These are phyloP conservation scores for Lepus timidus DNA, from an alignment of 2,113 vertebrate species.

Conservation along the genomic window DNA sequence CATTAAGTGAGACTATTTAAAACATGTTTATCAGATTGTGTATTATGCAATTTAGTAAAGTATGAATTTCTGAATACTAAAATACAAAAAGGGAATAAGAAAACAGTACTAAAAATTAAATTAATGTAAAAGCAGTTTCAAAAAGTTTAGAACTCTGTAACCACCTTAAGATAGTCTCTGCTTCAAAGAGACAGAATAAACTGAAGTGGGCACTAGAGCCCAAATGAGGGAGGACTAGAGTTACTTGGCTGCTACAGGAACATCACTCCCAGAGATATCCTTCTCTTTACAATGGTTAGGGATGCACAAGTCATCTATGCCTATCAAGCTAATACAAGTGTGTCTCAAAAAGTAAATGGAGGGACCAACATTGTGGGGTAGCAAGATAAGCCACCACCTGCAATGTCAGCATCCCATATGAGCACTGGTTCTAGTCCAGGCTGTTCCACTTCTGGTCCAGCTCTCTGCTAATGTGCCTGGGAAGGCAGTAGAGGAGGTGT, in stretches of 20 bases:
- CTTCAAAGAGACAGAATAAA: constrained; percentile 29
- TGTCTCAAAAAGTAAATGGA: too few relatives aligned
- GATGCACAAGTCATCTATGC: not conserved
- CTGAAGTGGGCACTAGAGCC: not conserved
- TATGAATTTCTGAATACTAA: constrained; percentile 23
- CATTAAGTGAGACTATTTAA: constrained; percentile 46
- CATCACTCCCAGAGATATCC: not conserved
- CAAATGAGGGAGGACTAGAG: not conserved
- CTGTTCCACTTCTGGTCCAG: too few relatives aligned
- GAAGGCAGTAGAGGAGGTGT: too few relatives aligned
- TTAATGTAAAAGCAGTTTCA: not conserved
- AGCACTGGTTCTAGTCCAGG: too few relatives aligned
- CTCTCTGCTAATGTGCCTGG: too few relatives aligned
- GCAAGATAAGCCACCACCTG: too few relatives aligned
- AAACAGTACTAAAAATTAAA: not conserved
- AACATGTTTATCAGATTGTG: constrained; percentile 13
- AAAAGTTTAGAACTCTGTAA: constrained; percentile 5
- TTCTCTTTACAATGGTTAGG: not conserved
- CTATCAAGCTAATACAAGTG: not conserved
- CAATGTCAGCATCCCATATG: too few relatives aligned
- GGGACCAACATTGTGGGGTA: too few relatives aligned
- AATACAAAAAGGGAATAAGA: not conserved
- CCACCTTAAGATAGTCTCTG: not conserved
- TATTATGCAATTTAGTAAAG: constrained; percentile 3
- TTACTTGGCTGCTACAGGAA: not conserved